These are phyloP conservation scores for Paracyclopina nana DNA, from an alignment of 1,140 invertebrate species.

Conservation along the genomic window DNA sequence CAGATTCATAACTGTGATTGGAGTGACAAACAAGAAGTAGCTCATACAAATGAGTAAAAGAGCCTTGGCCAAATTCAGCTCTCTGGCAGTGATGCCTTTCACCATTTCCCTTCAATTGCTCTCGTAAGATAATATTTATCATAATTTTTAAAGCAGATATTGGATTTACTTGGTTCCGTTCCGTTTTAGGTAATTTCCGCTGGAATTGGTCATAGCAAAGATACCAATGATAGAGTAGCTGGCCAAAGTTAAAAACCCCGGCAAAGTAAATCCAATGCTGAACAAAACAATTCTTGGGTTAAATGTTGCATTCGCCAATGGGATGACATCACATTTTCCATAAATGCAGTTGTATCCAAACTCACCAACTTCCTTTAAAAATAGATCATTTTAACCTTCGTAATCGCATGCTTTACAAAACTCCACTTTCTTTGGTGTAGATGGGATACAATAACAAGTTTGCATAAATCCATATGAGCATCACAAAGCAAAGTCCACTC, in stretches of 20 bases:
- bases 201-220: no score
- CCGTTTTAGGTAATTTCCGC: no score
- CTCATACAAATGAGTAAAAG: neutral
- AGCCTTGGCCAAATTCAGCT: neutral
- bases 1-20: neutral
- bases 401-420: no score
- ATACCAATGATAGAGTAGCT: neutral
- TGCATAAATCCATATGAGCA: neutral
- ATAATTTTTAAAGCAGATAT: no score
- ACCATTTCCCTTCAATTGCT: neutral
- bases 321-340: neutral
- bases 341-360: slow-evolving; percentile 1
- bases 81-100: neutral
- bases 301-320: neutral
- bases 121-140: neutral
- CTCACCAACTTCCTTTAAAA: neutral
- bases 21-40: slow-evolving; percentile 1
- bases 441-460: neutral
- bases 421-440: neutral
- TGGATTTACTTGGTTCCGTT: no score
- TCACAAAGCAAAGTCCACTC: neutral
- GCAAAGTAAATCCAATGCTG: neutral
- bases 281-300: neutral
- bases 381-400: neutral
- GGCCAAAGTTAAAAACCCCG: neutral